Evolutionary conservation across 2,888 invertebrate species (phyloP).

Genomic region (Homarus gammarus): DNA sequence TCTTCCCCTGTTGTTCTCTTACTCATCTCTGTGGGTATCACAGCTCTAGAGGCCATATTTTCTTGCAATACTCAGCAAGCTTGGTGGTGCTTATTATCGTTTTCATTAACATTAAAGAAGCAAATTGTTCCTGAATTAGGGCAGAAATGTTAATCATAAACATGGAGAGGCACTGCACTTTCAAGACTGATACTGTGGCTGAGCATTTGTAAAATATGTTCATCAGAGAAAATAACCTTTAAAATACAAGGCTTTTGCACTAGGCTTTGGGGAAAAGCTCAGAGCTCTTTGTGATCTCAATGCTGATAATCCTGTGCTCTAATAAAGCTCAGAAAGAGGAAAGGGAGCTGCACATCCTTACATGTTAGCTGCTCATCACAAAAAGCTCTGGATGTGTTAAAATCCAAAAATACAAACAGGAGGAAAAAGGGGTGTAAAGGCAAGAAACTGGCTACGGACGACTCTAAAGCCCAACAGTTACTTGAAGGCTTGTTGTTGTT

Average conservation of each 20-base stretch:
- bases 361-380: constrained; percentile 54
- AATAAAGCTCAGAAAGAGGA: constrained; percentile 11
- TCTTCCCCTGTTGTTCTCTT: constrained; percentile 1
- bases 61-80: constrained; percentile 61
- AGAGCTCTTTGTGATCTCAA: constrained; percentile 70
- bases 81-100: constrained; percentile 25
- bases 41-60: constrained; percentile 54
- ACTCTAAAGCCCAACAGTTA: constrained; percentile 73
- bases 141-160: constrained; percentile 3
- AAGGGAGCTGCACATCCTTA: constrained; percentile 20
- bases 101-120: constrained; percentile 20
- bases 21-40: constrained; percentile 52
- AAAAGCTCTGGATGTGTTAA: constrained; percentile 73
- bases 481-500: constrained; percentile 61
- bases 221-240: constrained; percentile 24
- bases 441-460: constrained; percentile 71
- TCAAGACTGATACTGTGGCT: constrained; percentile 45
- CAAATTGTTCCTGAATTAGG: constrained; percentile 22
- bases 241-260: constrained; percentile 71
- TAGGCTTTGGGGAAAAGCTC: constrained; percentile 67
- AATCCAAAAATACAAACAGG: constrained; percentile 74
- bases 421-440: constrained; percentile 72
- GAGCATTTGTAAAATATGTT: constrained; percentile 52
- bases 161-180: constrained; percentile 40
- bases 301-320: constrained; percentile 22